Percentiles rank a stretch among this genome's conserved stretches.
These are phyloP conservation scores for Larimichthys crocea DNA, from an alignment of 2,113 vertebrate species.

Conservation along the genomic window DNA sequence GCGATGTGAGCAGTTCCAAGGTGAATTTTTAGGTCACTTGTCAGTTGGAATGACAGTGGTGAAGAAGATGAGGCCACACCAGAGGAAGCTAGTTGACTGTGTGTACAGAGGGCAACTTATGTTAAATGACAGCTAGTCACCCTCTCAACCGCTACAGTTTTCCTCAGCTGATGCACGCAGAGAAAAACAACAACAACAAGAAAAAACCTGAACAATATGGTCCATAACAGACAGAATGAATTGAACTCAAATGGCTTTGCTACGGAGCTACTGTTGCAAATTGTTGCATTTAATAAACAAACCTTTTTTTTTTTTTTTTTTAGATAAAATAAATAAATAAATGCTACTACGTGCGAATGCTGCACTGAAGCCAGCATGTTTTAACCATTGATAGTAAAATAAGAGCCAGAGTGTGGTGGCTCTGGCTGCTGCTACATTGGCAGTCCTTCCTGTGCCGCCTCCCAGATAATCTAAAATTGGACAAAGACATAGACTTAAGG, in stretches of 20 bases:
- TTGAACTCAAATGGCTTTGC: background rate
- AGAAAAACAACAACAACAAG: background rate
- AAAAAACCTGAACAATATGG: background rate
- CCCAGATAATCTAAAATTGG: too few relatives aligned
- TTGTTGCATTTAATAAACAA: too few relatives aligned
- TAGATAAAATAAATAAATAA: too few relatives aligned
- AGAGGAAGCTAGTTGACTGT: slow-evolving; percentile 61
- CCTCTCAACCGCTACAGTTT: slow-evolving; percentile 45
- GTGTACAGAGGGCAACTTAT: slow-evolving; percentile 61
- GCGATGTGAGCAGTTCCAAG: slow-evolving; percentile 70
- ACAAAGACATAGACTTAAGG: too few relatives aligned
- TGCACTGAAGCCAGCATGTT: too few relatives aligned
- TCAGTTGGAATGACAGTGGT: slow-evolving; percentile 72
- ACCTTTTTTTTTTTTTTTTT: too few relatives aligned
- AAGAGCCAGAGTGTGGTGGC: too few relatives aligned
- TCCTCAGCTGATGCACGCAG: slow-evolving; percentile 22
- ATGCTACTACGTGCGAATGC: too few relatives aligned
- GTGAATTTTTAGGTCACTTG: slow-evolving; percentile 79
- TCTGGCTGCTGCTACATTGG: too few relatives aligned
- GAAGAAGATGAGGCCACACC: slow-evolving; percentile 57
- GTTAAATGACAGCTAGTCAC: slow-evolving; percentile 68
- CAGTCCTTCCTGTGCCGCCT: too few relatives aligned
- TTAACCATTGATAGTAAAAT: too few relatives aligned
- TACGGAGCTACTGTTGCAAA: too few relatives aligned
- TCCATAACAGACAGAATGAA: background rate